Evolutionary conservation across 2,797 vertebrate species (phyloP), one percentile per base, ranked within the genome.

Genomic region (Streptopelia turtur): DNA sequence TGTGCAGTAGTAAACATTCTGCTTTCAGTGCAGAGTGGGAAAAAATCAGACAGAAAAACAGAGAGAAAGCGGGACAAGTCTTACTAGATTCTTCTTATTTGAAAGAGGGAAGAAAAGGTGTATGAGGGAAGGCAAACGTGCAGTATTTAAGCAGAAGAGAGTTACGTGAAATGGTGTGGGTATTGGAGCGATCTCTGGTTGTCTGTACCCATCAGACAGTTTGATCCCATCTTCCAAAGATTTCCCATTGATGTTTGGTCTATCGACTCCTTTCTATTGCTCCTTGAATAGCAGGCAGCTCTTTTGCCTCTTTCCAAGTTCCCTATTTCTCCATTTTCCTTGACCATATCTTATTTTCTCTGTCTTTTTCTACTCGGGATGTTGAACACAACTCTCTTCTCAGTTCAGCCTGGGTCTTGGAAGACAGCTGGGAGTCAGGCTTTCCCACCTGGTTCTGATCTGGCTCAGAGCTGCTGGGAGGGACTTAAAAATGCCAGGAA

Each of bases 361-460:
- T 55, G 6, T 33, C 11, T 35, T 57, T 66, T 61, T 89, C 63
- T 82, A 1, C 15, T 28, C 0, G 0, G 43, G 13, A 33, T 9
- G 3, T 9, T 72, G 59, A 81, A 45, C 5, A 49, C 16, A 28
- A 10, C 2, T 5, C 33, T 20, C 14, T 60, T 56, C 65, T 74
- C 43, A 52, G 39, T 63, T 72, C 23, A 41, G 20, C 20, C 13
- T 55, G 10, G 17, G 9, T 60, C 6, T 27, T 87, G 41, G 56
- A 87, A 77, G 30, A 43, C 24, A 59, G 16, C 21, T 65, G 30
- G 16, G 22, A 79, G 39, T 43, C 13, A 61, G 60, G 33, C 13
- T 65, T 83, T 92, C 50, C 22, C 2, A 4, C 33, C 27, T 39
- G 11, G 16, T 41, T 82, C 11, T 76, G 11, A 11, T 83, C 52